Percentiles rank a stretch among this genome's conserved stretches.
phyloP scores from a whole-genome alignment of 2,888 invertebrate species.

The Melinaea menophilus region DNA sequence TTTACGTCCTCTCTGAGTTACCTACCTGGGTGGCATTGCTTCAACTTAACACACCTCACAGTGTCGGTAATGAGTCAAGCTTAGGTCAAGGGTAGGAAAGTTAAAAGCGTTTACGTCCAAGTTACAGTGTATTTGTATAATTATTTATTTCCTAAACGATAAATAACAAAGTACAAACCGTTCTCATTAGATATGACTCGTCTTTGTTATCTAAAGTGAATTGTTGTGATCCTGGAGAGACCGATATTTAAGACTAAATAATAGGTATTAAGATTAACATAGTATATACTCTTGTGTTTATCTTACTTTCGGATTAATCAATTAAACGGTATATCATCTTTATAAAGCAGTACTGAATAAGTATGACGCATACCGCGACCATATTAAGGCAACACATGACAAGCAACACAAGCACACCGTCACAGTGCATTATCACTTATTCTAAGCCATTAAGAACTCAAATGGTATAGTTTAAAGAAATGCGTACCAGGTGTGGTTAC shows the following conservation, averaged over 20 bases:
- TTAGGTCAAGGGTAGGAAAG: slow-evolving; percentile 1
- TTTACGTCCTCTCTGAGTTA: not conserved
- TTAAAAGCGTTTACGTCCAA: not conserved
- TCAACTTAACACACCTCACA: not conserved
- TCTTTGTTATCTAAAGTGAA: not conserved
- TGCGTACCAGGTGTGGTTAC: slow-evolving; percentile 7
- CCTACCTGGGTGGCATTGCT: not conserved
- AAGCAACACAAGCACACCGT: too few species aligned
- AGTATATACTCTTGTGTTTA: too few species aligned
- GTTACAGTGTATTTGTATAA: not conserved
- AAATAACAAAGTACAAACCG: not conserved
- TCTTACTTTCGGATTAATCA: too few species aligned
- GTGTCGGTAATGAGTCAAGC: not conserved
- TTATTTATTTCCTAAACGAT: not conserved
- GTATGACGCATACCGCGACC: too few species aligned
- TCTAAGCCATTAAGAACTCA: not conserved
- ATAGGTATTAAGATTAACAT: too few species aligned
- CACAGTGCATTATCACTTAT: too few species aligned
- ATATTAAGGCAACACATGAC: too few species aligned
- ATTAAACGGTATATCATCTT: too few species aligned
- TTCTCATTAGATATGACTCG: not conserved
- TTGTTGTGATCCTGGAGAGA: not conserved
- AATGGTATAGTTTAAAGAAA: not conserved
- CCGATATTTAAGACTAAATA: too few species aligned
- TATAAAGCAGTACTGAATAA: too few species aligned